Conservation (phyloP, 2,113 vertebrate genomes). For the Todiramphus saurophagus region DNA sequence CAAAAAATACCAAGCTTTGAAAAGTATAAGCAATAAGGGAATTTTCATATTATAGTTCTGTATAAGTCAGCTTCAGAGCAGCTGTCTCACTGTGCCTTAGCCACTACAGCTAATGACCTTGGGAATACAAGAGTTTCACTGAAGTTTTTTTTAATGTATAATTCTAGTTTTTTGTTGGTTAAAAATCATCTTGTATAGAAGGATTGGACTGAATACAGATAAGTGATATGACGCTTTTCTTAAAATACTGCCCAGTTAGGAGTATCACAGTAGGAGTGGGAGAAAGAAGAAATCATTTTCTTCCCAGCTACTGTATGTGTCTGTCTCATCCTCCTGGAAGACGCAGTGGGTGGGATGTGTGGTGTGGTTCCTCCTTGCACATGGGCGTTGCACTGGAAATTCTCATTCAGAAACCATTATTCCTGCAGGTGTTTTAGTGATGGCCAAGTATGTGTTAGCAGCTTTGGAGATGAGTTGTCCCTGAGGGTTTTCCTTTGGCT, state of each 20-base stretch:
- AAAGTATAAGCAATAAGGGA: not conserved
- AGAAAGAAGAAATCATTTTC: not conserved
- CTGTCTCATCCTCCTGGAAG: not conserved
- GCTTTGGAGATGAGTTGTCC: not conserved
- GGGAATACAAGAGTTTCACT: not conserved
- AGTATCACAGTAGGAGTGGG: not conserved
- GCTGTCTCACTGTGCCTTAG: not conserved
- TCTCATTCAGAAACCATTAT: not conserved
- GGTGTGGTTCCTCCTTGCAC: not conserved
- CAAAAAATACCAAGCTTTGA: not conserved
- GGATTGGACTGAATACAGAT: not conserved
- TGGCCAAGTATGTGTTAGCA: constrained; percentile 2
- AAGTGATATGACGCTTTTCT: not conserved
- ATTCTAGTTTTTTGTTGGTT: not conserved
- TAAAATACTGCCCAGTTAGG: not conserved
- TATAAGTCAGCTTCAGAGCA: not conserved
- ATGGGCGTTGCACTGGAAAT: not conserved
- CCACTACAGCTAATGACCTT: not conserved
- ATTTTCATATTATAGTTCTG: not conserved
- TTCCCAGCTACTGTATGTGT: not conserved
- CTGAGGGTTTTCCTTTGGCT: constrained; percentile 28
- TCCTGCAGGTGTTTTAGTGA: constrained; percentile 18
- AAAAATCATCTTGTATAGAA: not conserved
- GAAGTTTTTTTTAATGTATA: not conserved
- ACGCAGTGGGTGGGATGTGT: not conserved